Evolutionary conservation across 2,888 invertebrate species (phyloP), one percentile per base, ranked within the genome.

Genomic region (Malachius bipustulatus): DNA sequence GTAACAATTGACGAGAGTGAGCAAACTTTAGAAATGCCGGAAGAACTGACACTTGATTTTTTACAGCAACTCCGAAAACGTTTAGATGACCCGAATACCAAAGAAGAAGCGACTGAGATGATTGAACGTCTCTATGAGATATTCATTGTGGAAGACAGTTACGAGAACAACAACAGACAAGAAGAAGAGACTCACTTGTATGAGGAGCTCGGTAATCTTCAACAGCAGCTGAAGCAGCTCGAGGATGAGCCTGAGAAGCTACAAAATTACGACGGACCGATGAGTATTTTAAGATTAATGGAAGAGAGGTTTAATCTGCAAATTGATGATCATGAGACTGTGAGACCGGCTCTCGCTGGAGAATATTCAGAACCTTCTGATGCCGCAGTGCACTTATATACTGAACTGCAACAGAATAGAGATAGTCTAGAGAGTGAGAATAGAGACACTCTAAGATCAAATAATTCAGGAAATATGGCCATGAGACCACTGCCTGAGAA

Each of bases 51-150:
- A 1, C 73, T 77, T 46, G 82, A 83, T 48, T 67, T 82, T 32
- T 60, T 83, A 39, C 75, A 73, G 46, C 73, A 74, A 43, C 62
- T 83, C 10, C 68, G 76, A 37, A 74, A 76, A 45, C 73, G 75
- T 49, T 56, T 83, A 4, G 77, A 80, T 47, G 77, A 77, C 52
- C 82, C 82, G 0, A 72, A 75, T 35, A 76, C 79, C 38, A 80
- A 79, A 47, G 71, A 75, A 35, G 77, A 82, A 52, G 82, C 82
- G 2, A 66, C 78, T 26, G 80, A 81, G 57, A 77, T 79, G 66
- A 82, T 83, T 40, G 81, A 82, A 52, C 76, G 79, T 48, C 62
- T 82, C 4, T 82, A 82, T 50, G 81, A 80, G 56, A 67, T 79
- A 34, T 77, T 81, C 31, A 78, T 80, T 53, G 71, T 78, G 2